phyloP scores from a whole-genome alignment of 1,140 invertebrate species.

The Drosophila guanche region DNA sequence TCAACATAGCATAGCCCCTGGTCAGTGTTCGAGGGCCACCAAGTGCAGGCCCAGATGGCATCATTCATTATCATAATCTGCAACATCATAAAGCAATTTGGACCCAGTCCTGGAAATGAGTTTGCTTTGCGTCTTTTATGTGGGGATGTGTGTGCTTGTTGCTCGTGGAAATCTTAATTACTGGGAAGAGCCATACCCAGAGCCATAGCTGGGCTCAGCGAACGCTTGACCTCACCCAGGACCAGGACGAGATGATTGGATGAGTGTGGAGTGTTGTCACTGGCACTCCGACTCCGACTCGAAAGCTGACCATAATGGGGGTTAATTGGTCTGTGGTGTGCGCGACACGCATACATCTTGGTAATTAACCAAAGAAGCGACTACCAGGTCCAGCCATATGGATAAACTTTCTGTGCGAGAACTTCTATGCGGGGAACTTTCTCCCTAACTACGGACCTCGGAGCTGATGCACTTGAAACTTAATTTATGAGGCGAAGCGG shows the following conservation, averaged over 20 bases:
- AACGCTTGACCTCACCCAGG: constrained; percentile 76
- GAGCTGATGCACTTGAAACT: constrained; percentile 65
- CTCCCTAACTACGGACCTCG: constrained; percentile 1
- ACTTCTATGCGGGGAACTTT: constrained; percentile 40
- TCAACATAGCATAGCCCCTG: constrained; percentile 63
- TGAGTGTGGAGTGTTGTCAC: constrained; percentile 46
- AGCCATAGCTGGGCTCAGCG: constrained; percentile 29
- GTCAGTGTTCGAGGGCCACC: constrained; percentile 51
- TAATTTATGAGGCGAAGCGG: constrained; percentile 80
- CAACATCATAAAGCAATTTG: constrained; percentile 83
- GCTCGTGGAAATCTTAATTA: constrained; percentile 76
- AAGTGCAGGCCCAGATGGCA: constrained; percentile 78
- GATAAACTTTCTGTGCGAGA: constrained; percentile 45
- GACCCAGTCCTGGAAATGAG: constrained; percentile 28
- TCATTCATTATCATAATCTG: constrained; percentile 83
- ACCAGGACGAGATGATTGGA: constrained; percentile 21
- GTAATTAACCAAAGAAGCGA: constrained; percentile 78
- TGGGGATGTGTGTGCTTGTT: constrained; percentile 53
- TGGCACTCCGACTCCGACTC: constrained; percentile 52
- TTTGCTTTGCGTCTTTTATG: constrained; percentile 64
- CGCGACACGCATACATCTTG: constrained; percentile 83
- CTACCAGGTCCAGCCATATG: constrained; percentile 52
- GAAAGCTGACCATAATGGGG: constrained; percentile 76
- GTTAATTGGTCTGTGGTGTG: constrained; percentile 83
- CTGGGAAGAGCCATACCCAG: constrained; percentile 49